Evolutionary conservation across 2,113 vertebrate species (phyloP).

Genomic region (Anser cygnoides): DNA sequence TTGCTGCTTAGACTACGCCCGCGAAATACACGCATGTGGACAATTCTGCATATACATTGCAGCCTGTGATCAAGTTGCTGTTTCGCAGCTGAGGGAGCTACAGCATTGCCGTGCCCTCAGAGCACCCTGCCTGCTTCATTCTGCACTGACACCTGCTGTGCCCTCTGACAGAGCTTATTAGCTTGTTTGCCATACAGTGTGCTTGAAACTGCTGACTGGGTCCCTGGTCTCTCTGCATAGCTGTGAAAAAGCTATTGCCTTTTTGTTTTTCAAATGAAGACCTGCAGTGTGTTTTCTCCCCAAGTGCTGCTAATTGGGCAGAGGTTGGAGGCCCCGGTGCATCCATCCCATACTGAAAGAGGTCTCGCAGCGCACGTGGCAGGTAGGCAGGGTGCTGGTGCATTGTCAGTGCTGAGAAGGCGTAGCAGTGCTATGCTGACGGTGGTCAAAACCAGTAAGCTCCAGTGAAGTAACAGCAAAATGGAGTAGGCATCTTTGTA

Average conservation of each 20-base stretch:
- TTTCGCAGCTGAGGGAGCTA: background rate
- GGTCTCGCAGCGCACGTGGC: fast-evolving
- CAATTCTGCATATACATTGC: background rate
- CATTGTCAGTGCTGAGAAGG: background rate
- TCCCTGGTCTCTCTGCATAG: background rate
- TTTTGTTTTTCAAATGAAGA: background rate
- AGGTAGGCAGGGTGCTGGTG: background rate
- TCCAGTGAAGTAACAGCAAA: background rate
- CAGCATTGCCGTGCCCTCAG: background rate
- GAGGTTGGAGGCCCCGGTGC: background rate
- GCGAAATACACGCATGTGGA: background rate
- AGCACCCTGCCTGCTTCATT: background rate
- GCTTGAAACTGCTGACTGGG: background rate
- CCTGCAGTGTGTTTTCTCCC: background rate
- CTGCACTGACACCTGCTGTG: background rate
- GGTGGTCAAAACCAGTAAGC: background rate
- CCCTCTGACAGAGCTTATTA: background rate
- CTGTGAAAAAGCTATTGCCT: background rate
- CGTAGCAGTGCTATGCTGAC: background rate
- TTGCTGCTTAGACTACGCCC: background rate
- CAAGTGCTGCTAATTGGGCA: background rate
- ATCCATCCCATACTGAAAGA: background rate
- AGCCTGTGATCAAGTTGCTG: background rate
- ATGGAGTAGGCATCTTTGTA: background rate
- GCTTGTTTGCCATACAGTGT: background rate